phyloP scores from a whole-genome alignment of 2,797 vertebrate genomes.

The Numenius phaeopus region DNA sequence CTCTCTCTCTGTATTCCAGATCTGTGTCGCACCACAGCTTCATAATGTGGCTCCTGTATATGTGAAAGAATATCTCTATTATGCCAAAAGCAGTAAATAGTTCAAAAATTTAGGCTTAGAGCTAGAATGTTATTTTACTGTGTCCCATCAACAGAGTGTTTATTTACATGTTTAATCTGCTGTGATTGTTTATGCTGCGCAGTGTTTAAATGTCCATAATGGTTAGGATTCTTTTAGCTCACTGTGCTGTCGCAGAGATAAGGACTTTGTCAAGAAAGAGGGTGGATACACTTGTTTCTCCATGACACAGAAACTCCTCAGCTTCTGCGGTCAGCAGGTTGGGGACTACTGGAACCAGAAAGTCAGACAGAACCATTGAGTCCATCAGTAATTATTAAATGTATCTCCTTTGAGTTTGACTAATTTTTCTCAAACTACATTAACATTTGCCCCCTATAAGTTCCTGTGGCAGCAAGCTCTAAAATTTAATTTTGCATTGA shows the following conservation, averaged over 20 bases:
- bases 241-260: background rate
- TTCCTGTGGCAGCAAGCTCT: background rate
- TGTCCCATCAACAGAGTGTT: background rate
- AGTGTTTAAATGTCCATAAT: background rate
- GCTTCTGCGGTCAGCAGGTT: background rate
- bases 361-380: background rate
- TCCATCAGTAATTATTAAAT: background rate
- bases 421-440: background rate
- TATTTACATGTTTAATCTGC: background rate
- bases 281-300: background rate
- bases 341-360: background rate
- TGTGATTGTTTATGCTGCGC: background rate
- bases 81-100: background rate
- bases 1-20: background rate
- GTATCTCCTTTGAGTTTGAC: background rate
- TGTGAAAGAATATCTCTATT: background rate
- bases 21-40: background rate
- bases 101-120: background rate
- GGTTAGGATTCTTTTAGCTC: background rate
- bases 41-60: accelerated
- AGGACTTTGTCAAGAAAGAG: background rate
- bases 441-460: background rate
- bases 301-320: background rate
- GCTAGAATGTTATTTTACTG: background rate
- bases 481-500: background rate